Conservation (phyloP, 1,140 invertebrate species). For the Drosophila mojavensis region DNA sequence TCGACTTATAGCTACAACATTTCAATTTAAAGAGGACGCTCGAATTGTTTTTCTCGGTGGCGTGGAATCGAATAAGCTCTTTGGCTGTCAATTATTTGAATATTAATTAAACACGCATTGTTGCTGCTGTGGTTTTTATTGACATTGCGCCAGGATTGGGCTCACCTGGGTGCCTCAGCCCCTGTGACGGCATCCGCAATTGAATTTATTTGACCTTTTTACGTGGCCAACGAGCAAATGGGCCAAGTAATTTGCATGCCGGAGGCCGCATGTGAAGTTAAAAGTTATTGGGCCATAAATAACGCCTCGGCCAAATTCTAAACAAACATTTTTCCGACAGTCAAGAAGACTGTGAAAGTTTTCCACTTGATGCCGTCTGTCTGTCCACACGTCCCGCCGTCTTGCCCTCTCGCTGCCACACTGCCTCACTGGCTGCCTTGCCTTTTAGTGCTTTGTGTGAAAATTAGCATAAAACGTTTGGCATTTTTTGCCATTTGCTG, state of each 20-base stretch:
- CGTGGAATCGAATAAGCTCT: slow-evolving; percentile 31
- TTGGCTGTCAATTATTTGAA: slow-evolving; percentile 66
- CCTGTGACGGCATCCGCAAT: slow-evolving; percentile 39
- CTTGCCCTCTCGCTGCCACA: neutral
- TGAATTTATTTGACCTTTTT: slow-evolving; percentile 55
- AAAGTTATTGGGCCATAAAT: slow-evolving; percentile 81
- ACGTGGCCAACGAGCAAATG: slow-evolving; percentile 51
- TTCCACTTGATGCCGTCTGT: slow-evolving; percentile 63
- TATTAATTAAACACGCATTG: slow-evolving; percentile 66
- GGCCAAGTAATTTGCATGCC: slow-evolving; percentile 68
- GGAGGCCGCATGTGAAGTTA: slow-evolving; percentile 74
- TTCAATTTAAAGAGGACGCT: neutral
- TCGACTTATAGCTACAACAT: neutral
- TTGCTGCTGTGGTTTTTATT: slow-evolving; percentile 42
- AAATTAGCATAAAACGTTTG: slow-evolving; percentile 76
- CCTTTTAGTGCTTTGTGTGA: slow-evolving; percentile 37
- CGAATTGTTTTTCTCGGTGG: neutral
- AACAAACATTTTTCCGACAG: slow-evolving; percentile 73
- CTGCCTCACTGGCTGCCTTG: neutral
- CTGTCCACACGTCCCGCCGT: neutral
- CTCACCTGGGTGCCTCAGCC: neutral
- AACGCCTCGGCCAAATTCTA: slow-evolving; percentile 77
- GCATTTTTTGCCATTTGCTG: slow-evolving; percentile 62
- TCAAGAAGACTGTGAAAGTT: slow-evolving; percentile 73
- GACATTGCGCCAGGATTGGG: slow-evolving; percentile 40